Conservation (phyloP, 2,113 vertebrate genomes). For the Apodemus speciosus region DNA sequence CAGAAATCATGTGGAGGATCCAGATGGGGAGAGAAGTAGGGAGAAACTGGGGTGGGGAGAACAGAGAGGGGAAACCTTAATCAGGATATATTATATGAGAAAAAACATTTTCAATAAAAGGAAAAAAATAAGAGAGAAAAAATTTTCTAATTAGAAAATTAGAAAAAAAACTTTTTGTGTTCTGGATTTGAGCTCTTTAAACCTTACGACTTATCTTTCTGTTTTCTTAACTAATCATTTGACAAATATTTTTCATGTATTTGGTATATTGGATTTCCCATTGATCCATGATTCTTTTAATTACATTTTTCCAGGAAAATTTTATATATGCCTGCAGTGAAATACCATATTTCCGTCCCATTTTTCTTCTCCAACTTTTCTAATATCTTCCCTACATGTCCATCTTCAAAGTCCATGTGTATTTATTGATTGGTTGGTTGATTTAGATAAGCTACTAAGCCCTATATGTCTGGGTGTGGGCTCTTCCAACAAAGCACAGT, state of each 20-base stretch:
- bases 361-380: background rate
- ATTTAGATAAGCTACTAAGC: background rate
- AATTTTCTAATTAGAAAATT: background rate
- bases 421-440: background rate
- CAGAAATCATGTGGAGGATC: background rate
- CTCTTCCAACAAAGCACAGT: background rate
- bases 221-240: background rate
- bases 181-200: slow-evolving; percentile 33
- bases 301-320: background rate
- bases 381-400: background rate
- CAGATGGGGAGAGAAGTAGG: background rate
- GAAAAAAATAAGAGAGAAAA: background rate
- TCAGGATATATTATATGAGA: background rate
- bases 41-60: background rate
- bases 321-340: background rate
- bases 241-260: background rate
- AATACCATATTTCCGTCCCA: background rate
- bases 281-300: background rate
- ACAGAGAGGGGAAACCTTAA: background rate
- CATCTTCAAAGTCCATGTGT: background rate
- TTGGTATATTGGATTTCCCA: background rate
- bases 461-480: background rate
- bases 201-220: background rate
- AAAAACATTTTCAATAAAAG: background rate
- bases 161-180: background rate